Percentiles rank a stretch among this genome's conserved stretches.
Conservation (phyloP, 1,140 invertebrate species). For the Forficula auricularia region DNA sequence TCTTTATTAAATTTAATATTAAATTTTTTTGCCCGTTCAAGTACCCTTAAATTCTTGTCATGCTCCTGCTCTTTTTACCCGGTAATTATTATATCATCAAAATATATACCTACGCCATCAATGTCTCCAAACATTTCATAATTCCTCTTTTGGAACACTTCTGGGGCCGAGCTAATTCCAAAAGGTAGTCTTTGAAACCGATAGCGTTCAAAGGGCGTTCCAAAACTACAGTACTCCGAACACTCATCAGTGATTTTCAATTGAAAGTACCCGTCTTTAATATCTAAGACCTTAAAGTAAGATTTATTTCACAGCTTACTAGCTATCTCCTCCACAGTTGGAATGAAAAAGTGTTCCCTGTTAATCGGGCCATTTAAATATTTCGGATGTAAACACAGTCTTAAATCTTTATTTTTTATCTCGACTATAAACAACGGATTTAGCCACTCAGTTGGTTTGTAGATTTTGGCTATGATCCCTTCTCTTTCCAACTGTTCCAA, state of each 20-base stretch:
- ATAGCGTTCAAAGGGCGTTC: constrained; percentile 1
- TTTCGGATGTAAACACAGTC: constrained; percentile 8
- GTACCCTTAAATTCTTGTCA: constrained; percentile 17
- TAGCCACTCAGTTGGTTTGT: constrained; percentile 4
- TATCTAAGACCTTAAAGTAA: constrained; percentile 29
- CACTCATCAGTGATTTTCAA: constrained; percentile 21
- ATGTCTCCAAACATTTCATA: constrained; percentile 14
- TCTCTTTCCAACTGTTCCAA: constrained; percentile 16
- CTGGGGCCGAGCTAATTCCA: constrained; percentile 6
- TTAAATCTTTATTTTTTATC: constrained; percentile 4
- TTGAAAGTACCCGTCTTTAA: constrained; percentile 27
- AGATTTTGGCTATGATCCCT: constrained; percentile 5
- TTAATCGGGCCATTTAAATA: constrained; percentile 4
- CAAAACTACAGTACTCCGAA: not conserved
- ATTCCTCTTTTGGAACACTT: constrained; percentile 5
- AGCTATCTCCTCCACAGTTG: constrained; percentile 10
- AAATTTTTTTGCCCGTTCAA: constrained; percentile 15
- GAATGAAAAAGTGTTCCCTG: constrained; percentile 6
- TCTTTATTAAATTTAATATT: constrained; percentile 22
- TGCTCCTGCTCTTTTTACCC: constrained; percentile 16
- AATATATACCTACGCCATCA: constrained; percentile 18
- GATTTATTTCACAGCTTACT: constrained; percentile 20
- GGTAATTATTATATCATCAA: constrained; percentile 23
- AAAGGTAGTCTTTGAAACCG: constrained; percentile 7
- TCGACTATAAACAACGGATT: constrained; percentile 3